These are phyloP conservation scores for Apamea epomidion DNA, from an alignment of 2,888 invertebrate genomes.

Conservation along the genomic window DNA sequence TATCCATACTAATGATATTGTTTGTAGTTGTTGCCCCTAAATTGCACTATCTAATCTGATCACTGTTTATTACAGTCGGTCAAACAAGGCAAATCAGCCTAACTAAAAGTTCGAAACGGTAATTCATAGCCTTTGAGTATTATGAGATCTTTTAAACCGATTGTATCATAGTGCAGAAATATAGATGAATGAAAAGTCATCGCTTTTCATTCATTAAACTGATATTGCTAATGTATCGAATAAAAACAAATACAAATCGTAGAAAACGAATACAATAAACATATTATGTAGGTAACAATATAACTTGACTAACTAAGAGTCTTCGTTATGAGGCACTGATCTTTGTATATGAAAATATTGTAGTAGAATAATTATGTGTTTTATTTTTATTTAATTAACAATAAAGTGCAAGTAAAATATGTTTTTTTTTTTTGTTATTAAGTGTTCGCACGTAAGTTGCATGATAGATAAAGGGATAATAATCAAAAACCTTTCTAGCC, in stretches of 20 bases:
- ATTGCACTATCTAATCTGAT: not conserved
- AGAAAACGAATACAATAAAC: not conserved
- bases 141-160: not conserved
- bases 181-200: constrained; percentile 10
- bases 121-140: not conserved
- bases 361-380: constrained; percentile 38
- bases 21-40: not conserved
- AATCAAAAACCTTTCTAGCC: not conserved
- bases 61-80: constrained; percentile 2
- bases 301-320: not conserved
- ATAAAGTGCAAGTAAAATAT: constrained; percentile 45
- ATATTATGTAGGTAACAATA: not conserved
- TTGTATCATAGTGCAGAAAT: not conserved
- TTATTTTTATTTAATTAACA: constrained; percentile 39
- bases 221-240: not conserved
- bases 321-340: constrained; percentile 25
- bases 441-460: not conserved
- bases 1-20: not conserved
- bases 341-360: constrained; percentile 28
- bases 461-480: not conserved
- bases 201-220: constrained; percentile 2
- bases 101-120: not conserved
- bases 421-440: constrained; percentile 8
- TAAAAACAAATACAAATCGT: not conserved
- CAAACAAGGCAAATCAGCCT: not conserved